phyloP scores from a whole-genome alignment of 2,113 vertebrate genomes.

The Lontra canadensis region DNA sequence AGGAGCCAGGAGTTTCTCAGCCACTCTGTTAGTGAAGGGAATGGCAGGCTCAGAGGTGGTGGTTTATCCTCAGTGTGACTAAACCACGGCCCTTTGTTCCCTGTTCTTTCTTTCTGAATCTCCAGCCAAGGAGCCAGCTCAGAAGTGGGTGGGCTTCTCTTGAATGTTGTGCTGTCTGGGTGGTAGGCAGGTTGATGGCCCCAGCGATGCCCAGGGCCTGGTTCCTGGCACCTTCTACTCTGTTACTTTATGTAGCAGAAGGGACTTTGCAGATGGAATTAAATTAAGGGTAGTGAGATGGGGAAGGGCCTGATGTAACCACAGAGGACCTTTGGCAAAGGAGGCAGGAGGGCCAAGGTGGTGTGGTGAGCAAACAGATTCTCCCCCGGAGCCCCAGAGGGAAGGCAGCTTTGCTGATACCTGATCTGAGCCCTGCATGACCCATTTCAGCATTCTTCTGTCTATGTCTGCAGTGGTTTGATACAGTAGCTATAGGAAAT shows the following conservation, averaged over 20 bases:
- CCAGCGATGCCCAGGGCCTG: background rate
- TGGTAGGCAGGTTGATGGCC: background rate
- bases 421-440: background rate
- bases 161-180: background rate
- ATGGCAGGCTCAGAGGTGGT: background rate
- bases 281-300: background rate
- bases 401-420: background rate
- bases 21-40: background rate
- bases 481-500: background rate
- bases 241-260: background rate
- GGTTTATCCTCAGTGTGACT: background rate
- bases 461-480: background rate
- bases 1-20: background rate
- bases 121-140: background rate
- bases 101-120: background rate
- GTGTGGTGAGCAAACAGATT: background rate
- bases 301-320: background rate
- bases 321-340: no score
- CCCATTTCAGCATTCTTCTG: background rate
- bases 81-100: background rate
- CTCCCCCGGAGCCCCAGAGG: background rate
- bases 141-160: background rate
- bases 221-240: background rate
- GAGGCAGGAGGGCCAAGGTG: background rate
- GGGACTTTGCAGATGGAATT: background rate